phyloP scores from a whole-genome alignment of 2,888 invertebrate genomes.

The Aromia moschata region DNA sequence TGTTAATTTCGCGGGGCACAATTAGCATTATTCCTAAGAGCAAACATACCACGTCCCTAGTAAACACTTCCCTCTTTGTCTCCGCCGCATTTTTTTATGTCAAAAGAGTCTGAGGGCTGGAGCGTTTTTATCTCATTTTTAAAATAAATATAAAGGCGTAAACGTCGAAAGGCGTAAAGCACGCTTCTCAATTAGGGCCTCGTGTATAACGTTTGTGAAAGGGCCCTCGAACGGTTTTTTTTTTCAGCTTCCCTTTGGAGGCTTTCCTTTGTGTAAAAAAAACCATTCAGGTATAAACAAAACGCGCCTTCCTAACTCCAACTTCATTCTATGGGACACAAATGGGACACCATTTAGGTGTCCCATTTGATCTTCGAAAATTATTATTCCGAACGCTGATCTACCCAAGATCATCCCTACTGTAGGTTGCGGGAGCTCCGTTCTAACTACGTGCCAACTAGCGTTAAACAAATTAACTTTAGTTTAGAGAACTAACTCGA shows the following conservation, averaged over 20 bases:
- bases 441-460: no score
- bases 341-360: not conserved
- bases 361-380: not conserved
- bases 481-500: no score
- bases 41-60: not conserved
- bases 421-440: no score
- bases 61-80: not conserved
- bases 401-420: no score
- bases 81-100: not conserved
- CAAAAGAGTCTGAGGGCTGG: not conserved
- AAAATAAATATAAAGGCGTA: constrained; percentile 5
- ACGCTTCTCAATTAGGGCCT: constrained; percentile 1
- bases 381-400: constrained; percentile 1
- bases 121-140: not conserved
- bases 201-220: not conserved
- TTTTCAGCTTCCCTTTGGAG: not conserved
- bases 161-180: constrained; percentile 7
- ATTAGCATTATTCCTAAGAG: not conserved
- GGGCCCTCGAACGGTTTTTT: not conserved
- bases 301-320: not conserved
- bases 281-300: not conserved
- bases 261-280: not conserved
- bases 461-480: no score
- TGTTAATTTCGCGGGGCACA: not conserved
- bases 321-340: not conserved